These are phyloP conservation scores for Taenioides sp. DNA, from an alignment of 2,797 vertebrate species.

Conservation along the genomic window DNA sequence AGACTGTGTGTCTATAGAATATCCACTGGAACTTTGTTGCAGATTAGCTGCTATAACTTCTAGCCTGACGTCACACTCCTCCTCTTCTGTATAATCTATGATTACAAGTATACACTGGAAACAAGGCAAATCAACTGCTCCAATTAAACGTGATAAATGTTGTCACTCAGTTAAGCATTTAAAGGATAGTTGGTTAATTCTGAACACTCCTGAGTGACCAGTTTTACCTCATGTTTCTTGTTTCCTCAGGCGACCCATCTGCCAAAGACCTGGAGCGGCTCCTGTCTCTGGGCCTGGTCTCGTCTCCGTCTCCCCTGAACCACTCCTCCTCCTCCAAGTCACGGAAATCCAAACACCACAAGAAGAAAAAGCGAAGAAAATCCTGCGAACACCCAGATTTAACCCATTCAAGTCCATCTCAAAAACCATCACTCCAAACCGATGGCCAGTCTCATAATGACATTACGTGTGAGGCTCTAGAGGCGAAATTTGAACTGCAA, in stretches of 20 bases:
- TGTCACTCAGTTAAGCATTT: too few relatives aligned
- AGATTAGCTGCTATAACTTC: too few relatives aligned
- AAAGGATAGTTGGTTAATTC: too few relatives aligned
- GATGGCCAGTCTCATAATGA: slow-evolving; percentile 16
- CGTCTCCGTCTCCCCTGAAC: slow-evolving; percentile 37
- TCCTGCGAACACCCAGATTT: slow-evolving; percentile 28
- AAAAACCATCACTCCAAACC: slow-evolving; percentile 27
- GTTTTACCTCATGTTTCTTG: not conserved
- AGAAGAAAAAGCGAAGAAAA: slow-evolving; percentile 43
- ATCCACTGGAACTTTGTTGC: too few relatives aligned
- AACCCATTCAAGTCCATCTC: slow-evolving; percentile 15
- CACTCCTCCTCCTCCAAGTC: slow-evolving; percentile 13
- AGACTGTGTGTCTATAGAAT: too few relatives aligned
- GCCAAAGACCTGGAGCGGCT: slow-evolving; percentile 55
- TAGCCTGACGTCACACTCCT: too few relatives aligned
- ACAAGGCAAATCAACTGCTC: too few relatives aligned
- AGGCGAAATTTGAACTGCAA: not conserved
- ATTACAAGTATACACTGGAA: too few relatives aligned
- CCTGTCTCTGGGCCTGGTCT: slow-evolving; percentile 48
- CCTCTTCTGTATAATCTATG: too few relatives aligned
- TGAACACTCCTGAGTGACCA: too few relatives aligned
- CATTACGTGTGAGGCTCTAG: not conserved
- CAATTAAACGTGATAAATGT: too few relatives aligned
- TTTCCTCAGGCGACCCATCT: slow-evolving; percentile 50
- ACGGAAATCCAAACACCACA: slow-evolving; percentile 47